Evolutionary conservation across 1,140 invertebrate genomes (phyloP).

Genomic region (Doryteuthis pealeii): DNA sequence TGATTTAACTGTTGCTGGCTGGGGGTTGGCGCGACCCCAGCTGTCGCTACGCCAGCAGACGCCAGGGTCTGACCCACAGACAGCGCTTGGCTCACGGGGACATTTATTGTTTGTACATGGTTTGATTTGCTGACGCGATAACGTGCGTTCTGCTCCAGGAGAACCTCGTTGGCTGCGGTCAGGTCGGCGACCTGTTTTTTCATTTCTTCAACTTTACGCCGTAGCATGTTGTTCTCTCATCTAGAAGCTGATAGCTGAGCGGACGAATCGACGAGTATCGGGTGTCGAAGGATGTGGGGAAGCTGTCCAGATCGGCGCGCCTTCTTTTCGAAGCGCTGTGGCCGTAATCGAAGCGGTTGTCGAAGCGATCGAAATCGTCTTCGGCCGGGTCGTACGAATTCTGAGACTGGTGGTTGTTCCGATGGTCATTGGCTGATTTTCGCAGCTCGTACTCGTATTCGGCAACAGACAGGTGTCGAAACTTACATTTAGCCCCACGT

Average conservation of each 20-base stretch:
- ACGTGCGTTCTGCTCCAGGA: constrained; percentile 79
- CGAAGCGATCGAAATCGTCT: constrained; percentile 40
- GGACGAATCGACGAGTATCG: constrained; percentile 30
- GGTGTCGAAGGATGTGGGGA: constrained; percentile 5
- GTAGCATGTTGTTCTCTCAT: constrained; percentile 73
- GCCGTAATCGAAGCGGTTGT: constrained; percentile 36
- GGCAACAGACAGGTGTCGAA: constrained; percentile 42
- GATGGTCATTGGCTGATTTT: constrained; percentile 25
- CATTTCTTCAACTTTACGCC: constrained; percentile 74
- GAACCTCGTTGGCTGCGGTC: constrained; percentile 79
- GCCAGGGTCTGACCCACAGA: constrained; percentile 35
- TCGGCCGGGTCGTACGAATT: constrained; percentile 29
- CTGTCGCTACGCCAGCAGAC: constrained; percentile 23
- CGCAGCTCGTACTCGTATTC: constrained; percentile 42
- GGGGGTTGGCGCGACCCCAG: constrained; percentile 19
- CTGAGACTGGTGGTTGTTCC: constrained; percentile 23
- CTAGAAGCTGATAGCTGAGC: constrained; percentile 60
- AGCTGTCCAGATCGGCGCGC: constrained; percentile 32
- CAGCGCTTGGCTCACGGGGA: constrained; percentile 34
- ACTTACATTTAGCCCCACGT: constrained; percentile 62
- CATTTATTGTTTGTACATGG: constrained; percentile 35
- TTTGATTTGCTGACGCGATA: constrained; percentile 67
- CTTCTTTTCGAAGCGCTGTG: constrained; percentile 32
- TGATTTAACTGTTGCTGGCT: constrained; percentile 30
- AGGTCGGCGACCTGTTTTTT: constrained; percentile 73